These are phyloP conservation scores for Ceratotherium simum DNA, from an alignment of 2,113 vertebrate species.

Conservation along the genomic window DNA sequence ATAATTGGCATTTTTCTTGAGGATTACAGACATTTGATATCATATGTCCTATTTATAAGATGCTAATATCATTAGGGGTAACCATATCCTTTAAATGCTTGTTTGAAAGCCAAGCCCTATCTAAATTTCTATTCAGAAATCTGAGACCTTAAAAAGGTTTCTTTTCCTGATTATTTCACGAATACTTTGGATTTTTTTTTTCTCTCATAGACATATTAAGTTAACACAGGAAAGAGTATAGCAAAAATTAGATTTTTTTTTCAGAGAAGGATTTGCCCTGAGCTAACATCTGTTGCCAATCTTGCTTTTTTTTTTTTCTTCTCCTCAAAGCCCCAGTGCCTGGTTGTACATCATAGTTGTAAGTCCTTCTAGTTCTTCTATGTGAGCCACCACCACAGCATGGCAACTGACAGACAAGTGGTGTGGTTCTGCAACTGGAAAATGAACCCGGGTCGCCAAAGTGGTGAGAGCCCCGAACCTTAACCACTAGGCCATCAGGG, in stretches of 20 bases:
- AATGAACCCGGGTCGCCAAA: too few relatives aligned
- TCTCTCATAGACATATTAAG: neutral
- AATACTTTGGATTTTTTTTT: neutral
- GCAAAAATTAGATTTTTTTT: constrained; percentile 4
- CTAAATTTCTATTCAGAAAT: constrained; percentile 43
- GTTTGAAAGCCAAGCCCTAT: neutral
- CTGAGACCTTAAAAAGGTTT: neutral
- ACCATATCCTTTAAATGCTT: neutral
- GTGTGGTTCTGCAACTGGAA: too few relatives aligned
- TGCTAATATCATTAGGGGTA: neutral
- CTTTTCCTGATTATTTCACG: constrained; percentile 23
- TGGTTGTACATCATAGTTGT: too few relatives aligned
- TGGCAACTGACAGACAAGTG: too few relatives aligned
- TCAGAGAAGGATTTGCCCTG: too few relatives aligned
- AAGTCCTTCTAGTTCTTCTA: too few relatives aligned
- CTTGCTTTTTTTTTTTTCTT: too few relatives aligned
- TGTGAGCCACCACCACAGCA: too few relatives aligned
- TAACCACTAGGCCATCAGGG: too few relatives aligned
- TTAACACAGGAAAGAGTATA: neutral
- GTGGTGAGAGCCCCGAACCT: too few relatives aligned
- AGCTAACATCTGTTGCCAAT: too few relatives aligned
- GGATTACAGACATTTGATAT: constrained; percentile 28
- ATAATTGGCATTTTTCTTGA: constrained; percentile 33
- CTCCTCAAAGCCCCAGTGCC: too few relatives aligned
- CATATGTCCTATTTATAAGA: neutral